Conservation (phyloP, 2,888 invertebrate genomes). For the Chrysolina americana region DNA sequence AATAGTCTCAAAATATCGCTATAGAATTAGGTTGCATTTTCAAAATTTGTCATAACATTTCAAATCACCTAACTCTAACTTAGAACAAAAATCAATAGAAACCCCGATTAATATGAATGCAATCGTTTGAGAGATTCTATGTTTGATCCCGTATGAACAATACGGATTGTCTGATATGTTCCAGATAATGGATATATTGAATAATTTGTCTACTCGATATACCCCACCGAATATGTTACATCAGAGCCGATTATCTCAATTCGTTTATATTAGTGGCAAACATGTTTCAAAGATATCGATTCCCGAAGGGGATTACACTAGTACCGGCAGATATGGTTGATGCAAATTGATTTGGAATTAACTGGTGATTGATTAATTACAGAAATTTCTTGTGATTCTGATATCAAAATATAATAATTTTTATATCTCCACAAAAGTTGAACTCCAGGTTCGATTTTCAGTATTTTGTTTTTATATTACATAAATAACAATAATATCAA, state of each 20-base stretch:
- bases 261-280: background rate
- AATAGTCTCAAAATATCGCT: no score
- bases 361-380: background rate
- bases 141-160: background rate
- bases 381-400: background rate
- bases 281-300: slow-evolving; percentile 2
- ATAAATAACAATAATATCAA: no score
- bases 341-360: background rate
- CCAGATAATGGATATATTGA: background rate
- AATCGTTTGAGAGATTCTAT: background rate
- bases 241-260: background rate
- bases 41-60: no score
- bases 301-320: background rate
- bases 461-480: no score
- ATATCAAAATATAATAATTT: no score
- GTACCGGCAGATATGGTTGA: background rate
- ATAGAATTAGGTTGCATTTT: no score
- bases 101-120: background rate
- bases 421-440: no score
- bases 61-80: background rate
- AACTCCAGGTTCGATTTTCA: no score
- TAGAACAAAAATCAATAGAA: background rate
- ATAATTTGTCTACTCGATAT: background rate
- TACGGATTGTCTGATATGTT: slow-evolving; percentile 2
- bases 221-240: background rate